Percentiles rank a stretch among this genome's conserved stretches.
Evolutionary conservation across 2,113 vertebrate species (phyloP).

Genomic region (Uria lomvia): DNA sequence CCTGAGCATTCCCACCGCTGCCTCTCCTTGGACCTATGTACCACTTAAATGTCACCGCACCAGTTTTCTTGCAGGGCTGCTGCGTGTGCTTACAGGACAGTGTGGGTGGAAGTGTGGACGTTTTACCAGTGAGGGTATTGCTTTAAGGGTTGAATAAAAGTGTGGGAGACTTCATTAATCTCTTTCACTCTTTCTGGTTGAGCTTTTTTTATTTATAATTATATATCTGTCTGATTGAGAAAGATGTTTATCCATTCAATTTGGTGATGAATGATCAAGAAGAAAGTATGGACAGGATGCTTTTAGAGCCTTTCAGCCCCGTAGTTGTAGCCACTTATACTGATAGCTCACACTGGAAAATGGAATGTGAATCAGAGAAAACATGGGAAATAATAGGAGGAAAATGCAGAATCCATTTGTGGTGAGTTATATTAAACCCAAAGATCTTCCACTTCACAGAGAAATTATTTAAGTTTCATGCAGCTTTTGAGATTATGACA

Average conservation of each 20-base stretch:
- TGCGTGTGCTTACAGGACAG: background rate
- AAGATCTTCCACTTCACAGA: constrained; percentile 68
- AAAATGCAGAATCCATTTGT: constrained; percentile 44
- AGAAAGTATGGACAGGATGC: constrained; percentile 25
- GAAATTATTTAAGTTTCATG: constrained; percentile 71
- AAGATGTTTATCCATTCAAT: constrained; percentile 7
- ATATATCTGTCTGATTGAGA: constrained; percentile 23
- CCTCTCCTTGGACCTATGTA: background rate
- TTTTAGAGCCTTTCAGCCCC: constrained; percentile 34
- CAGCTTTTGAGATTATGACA: constrained; percentile 68
- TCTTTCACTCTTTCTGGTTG: background rate
- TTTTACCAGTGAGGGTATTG: background rate
- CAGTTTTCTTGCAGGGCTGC: background rate
- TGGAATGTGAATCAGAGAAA: background rate
- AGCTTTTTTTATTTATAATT: constrained; percentile 46
- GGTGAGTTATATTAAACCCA: constrained; percentile 56
- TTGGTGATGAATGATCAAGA: constrained; percentile 21
- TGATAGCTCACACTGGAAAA: constrained; percentile 27
- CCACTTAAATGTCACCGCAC: background rate
- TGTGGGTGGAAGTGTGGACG: background rate
- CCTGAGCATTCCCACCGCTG: background rate
- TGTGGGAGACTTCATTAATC: constrained; percentile 3
- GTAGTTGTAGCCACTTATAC: constrained; percentile 17
- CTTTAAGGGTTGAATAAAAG: constrained; percentile 7
- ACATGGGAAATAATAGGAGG: background rate